Conservation (phyloP, 1,140 invertebrate species). For the Trichonephila inaurata region DNA sequence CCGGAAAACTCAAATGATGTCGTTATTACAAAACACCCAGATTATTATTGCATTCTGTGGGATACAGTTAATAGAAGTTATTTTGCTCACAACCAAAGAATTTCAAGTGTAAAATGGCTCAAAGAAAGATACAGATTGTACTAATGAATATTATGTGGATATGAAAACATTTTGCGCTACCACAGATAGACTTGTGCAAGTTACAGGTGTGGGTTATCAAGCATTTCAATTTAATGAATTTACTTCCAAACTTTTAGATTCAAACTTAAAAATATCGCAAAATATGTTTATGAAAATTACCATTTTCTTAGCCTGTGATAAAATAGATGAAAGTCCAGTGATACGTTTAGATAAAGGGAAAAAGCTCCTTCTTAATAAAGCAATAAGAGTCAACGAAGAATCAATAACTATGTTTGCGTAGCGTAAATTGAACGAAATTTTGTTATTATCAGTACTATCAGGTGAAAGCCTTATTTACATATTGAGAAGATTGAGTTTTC, state of each 20-base stretch:
- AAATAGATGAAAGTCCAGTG: background rate
- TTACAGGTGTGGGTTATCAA: background rate
- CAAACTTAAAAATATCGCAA: slow-evolving; percentile 10
- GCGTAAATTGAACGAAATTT: background rate
- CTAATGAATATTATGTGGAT: background rate
- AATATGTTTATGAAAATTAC: slow-evolving; percentile 2
- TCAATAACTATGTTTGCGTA: slow-evolving; percentile 11
- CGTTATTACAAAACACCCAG: background rate
- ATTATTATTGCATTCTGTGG: background rate
- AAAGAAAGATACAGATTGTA: background rate
- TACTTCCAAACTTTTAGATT: slow-evolving; percentile 1
- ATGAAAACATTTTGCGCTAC: background rate
- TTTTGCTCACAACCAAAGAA: no score
- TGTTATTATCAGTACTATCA: background rate
- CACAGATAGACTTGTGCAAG: background rate
- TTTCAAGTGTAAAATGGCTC: background rate
- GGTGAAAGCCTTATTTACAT: background rate
- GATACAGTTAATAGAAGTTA: no score
- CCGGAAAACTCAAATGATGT: background rate
- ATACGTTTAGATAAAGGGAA: no score
- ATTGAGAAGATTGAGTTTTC: slow-evolving; percentile 14
- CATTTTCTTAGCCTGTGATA: slow-evolving; percentile 26
- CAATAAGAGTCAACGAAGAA: background rate
- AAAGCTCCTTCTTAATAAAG: background rate
- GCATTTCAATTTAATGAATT: background rate